Evolutionary conservation across 2,888 invertebrate genomes (phyloP).

Genomic region (Rutpela maculata): DNA sequence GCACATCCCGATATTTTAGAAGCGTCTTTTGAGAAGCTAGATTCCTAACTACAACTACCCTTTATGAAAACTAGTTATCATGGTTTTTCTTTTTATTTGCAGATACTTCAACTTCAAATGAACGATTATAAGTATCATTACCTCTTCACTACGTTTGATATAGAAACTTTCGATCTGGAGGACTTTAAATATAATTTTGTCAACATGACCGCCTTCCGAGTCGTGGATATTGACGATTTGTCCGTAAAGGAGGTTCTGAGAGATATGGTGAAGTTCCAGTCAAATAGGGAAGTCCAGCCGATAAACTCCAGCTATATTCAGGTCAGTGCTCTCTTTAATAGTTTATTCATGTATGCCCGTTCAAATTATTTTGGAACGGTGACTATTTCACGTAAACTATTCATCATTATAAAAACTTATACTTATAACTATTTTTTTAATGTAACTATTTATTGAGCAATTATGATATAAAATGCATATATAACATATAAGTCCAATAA

Average conservation of each 20-base stretch:
- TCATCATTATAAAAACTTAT: too few relatives aligned
- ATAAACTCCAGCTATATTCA: conserved; percentile 71
- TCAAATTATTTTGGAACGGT: background rate
- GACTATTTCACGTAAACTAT: too few relatives aligned
- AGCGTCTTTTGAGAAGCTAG: too few relatives aligned
- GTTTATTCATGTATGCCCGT: background rate
- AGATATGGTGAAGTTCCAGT: conserved; percentile 83
- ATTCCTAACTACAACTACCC: too few relatives aligned
- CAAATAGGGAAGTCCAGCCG: conserved; percentile 63
- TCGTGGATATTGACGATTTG: conserved; percentile 82
- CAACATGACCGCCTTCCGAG: conserved; percentile 85
- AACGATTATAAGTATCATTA: conserved; percentile 91
- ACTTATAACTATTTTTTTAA: too few relatives aligned
- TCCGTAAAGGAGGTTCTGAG: conserved; percentile 81
- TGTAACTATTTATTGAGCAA: too few relatives aligned
- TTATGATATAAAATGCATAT: too few relatives aligned
- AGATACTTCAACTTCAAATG: conserved; percentile 89
- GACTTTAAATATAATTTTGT: conserved; percentile 86
- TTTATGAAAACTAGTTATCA: background rate
- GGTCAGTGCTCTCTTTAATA: conserved; percentile 60
- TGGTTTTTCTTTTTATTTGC: conserved; percentile 62
- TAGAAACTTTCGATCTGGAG: conserved; percentile 81
- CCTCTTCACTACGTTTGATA: conserved; percentile 84
- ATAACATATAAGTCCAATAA: too few relatives aligned
- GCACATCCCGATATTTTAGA: too few relatives aligned